Evolutionary conservation across 2,888 invertebrate genomes (phyloP).

Genomic region (Stenichneumon culpator): DNA sequence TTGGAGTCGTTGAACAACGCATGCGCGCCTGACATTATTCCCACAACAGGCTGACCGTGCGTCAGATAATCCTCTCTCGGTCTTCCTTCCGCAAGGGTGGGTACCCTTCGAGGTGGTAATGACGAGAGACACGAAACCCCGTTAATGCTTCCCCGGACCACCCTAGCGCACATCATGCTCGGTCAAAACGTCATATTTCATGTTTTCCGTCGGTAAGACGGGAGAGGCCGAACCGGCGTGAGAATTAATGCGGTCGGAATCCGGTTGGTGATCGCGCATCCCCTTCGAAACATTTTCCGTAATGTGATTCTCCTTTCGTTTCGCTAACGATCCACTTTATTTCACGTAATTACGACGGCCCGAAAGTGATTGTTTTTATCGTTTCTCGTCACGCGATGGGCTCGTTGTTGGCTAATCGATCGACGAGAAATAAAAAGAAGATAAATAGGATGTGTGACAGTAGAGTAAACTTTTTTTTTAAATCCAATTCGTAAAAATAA

Average conservation of each 20-base stretch:
- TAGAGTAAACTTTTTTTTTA: background rate
- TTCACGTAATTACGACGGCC: conserved; percentile 45
- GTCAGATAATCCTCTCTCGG: background rate
- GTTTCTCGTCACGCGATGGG: conserved; percentile 56
- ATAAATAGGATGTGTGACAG: background rate
- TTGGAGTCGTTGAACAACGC: background rate
- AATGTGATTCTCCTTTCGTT: conserved; percentile 32
- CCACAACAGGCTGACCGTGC: conserved; percentile 16
- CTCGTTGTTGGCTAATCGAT: conserved; percentile 23
- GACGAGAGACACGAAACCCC: conserved; percentile 57
- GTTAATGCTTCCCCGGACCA: conserved; percentile 43
- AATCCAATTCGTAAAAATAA: too few species aligned
- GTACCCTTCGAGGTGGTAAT: conserved; percentile 55
- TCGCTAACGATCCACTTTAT: conserved; percentile 23
- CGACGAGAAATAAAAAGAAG: background rate
- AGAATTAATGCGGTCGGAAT: conserved; percentile 31
- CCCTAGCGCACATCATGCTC: conserved; percentile 30
- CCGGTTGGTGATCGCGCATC: conserved; percentile 4
- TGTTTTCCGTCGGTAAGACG: conserved; percentile 35
- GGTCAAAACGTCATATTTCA: conserved; percentile 68
- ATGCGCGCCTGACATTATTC: conserved; percentile 23
- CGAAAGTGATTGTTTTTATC: conserved; percentile 60
- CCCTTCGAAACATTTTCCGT: conserved; percentile 35
- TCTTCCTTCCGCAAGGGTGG: conserved; percentile 50
- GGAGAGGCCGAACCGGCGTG: background rate